These are phyloP conservation scores for Parnassius smintheus DNA, from an alignment of 2,888 invertebrate species.

Conservation along the genomic window DNA sequence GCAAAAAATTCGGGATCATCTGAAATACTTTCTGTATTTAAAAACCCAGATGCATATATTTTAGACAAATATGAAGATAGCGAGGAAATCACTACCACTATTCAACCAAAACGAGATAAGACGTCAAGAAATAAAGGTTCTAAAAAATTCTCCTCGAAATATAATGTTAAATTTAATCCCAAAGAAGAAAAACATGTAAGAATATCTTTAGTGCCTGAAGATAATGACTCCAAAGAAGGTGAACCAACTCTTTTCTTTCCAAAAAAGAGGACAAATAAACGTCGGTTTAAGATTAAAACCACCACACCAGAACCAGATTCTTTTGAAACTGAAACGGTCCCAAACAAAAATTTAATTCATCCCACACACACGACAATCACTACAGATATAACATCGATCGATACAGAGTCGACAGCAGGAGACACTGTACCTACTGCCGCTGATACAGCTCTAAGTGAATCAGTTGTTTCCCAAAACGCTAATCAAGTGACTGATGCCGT, in stretches of 20 bases:
- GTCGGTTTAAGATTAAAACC: slow-evolving; percentile 40
- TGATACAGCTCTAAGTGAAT: slow-evolving; percentile 36
- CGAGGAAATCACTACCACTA: slow-evolving; percentile 31
- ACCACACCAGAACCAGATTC: slow-evolving; percentile 42
- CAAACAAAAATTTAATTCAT: slow-evolving; percentile 5
- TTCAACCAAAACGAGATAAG: slow-evolving; percentile 15
- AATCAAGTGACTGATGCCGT: slow-evolving; percentile 47
- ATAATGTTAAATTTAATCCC: slow-evolving; percentile 32
- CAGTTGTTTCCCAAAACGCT: slow-evolving; percentile 27
- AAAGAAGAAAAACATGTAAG: slow-evolving; percentile 44
- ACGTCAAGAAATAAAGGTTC: slow-evolving; percentile 21
- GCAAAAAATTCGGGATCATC: slow-evolving; percentile 35
- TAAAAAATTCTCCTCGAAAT: slow-evolving; percentile 43
- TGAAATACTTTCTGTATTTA: slow-evolving; percentile 64
- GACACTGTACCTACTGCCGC: slow-evolving; percentile 31
- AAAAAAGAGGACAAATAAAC: slow-evolving; percentile 52
- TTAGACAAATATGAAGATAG: slow-evolving; percentile 52
- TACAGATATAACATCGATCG: slow-evolving; percentile 23
- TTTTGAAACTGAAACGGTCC: slow-evolving; percentile 40
- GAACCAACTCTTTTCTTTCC: slow-evolving; percentile 68
- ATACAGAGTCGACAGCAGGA: background rate
- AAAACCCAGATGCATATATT: slow-evolving; percentile 58
- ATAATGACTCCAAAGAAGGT: slow-evolving; percentile 44
- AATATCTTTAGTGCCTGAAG: slow-evolving; percentile 61
- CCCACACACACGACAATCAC: slow-evolving; percentile 20